Evolutionary conservation across 1,140 invertebrate genomes (phyloP).

Genomic region (Orussus abietinus): DNA sequence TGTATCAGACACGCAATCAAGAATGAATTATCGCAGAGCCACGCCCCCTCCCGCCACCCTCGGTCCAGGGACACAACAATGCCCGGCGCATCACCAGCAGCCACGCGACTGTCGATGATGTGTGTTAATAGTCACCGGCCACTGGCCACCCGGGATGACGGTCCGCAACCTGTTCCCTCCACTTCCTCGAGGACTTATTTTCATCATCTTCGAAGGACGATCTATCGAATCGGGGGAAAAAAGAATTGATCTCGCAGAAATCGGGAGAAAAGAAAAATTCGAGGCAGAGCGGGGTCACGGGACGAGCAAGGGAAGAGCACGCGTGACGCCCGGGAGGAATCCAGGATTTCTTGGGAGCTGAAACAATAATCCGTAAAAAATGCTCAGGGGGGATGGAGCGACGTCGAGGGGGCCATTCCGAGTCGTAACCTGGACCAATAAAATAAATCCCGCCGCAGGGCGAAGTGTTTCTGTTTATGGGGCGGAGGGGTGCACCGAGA

Average conservation of each 20-base stretch:
- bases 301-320: too few relatives aligned
- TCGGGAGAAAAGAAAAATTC: too few relatives aligned
- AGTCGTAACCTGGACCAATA: constrained; percentile 36
- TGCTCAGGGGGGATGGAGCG: constrained; percentile 23
- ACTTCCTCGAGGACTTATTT: too few relatives aligned
- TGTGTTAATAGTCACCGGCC: constrained; percentile 46
- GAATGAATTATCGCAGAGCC: constrained; percentile 49
- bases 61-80: constrained; percentile 41
- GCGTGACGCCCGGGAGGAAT: too few relatives aligned
- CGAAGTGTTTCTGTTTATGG: constrained; percentile 33
- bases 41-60: constrained; percentile 37
- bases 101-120: constrained; percentile 48
- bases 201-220: too few relatives aligned
- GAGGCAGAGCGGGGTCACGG: too few relatives aligned
- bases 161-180: too few relatives aligned
- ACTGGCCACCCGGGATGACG: constrained; percentile 8
- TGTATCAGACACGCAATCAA: constrained; percentile 54
- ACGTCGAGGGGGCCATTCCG: constrained; percentile 25
- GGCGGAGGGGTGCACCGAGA: too few relatives aligned
- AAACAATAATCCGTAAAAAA: constrained; percentile 45
- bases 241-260: too few relatives aligned
- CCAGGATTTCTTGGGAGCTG: too few relatives aligned
- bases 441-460: constrained; percentile 27
- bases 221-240: too few relatives aligned
- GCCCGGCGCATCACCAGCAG: constrained; percentile 48